Evolutionary conservation across 2,797 vertebrate genomes (phyloP), one percentile per base, ranked within the genome.

Genomic region (Petrocephalus schoutedeni): DNA sequence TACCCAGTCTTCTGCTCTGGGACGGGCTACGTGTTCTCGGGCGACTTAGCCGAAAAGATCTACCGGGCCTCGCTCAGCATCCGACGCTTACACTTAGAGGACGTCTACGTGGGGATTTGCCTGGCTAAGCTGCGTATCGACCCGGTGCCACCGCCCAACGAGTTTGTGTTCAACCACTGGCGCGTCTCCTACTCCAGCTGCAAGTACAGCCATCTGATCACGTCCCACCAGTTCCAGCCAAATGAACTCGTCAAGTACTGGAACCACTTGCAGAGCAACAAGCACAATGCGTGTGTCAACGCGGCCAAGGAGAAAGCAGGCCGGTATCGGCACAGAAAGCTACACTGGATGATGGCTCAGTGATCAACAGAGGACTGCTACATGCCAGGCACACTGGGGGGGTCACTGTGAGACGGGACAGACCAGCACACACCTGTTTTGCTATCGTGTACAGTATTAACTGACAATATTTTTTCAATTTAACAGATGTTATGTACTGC

Each of bases 1-100:
- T 99, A 99, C 14, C 98, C 98, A 83, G 96, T 97, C n/a, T 99
- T 99, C 92, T 99, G 98, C 92, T 99, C 98, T 1, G 98, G 98
- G 88, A 99, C 98, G 0, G 98, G 98, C n/a, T 99, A 99, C 0
- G 97, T 99, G 83, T 97, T 99, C 92, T 99, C 98, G 36, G 97
- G 96, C 87, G 98, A 99, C 92, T 91, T 99, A 92, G 97, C 98
- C 0, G 93, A 92, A 51, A 97, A 97, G 92, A 97, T 99, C 91
- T 99, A 98, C 90, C 92, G 91, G 86, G 96, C 94, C 16, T 99
- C 98, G 41, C 91, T 97, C 90, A 95, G 94, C 77, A 96, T 99
- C 86, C 95, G 92, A 86, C 95, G 94, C 84, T 93, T 99, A 92
- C 98, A 98, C 89, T 93, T 99, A 90, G 98, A 99, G 93, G 98